Evolutionary conservation across 2,888 invertebrate genomes (phyloP), one percentile per base, ranked within the genome.

Genomic region (Agrochola macilenta): DNA sequence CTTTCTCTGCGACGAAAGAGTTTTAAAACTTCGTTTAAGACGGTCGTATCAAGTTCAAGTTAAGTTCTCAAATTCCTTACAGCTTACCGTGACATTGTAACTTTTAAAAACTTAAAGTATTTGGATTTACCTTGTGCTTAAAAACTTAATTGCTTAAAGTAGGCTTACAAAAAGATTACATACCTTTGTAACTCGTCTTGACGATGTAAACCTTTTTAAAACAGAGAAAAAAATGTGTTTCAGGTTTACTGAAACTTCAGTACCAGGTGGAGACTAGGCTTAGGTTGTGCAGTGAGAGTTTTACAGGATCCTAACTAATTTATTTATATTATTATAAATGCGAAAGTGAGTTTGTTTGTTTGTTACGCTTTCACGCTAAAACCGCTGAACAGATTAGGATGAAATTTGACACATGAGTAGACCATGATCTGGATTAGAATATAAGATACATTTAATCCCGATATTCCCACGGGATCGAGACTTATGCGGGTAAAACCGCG

Each of bases 21-120:
- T 69, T 69, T 61, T 39, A 12, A 65, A 69, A 64, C 49, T 73
- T 79, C 49, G 49, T 58, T 26, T 57, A 61, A 78, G 43, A 35
- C 23, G 23, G 17, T 23, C 9, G 17, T 30, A 35, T n/a, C 54
- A 66, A 76, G 20, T 79, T 83, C 43, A 23, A 54, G 52, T 63
- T 35, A 26, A 82, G 58, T 69, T 64, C n/a, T 57, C 11, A 54
- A 52, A 61, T 69, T 52, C 35, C 54, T 43, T 26, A n/a, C 1
- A 79, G 57, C 75, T 75, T 69, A 54, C 57, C 12, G 23, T 46
- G 30, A 57, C 61, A 14, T 60, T 26, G 66, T 39, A 66, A 71
- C n/a, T 60, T 69, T 43, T 58, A 0, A 52, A 58, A 78, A 54
- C 26, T 43, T 23, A 35, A 61, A 73, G 52, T 43, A 17, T 46